Evolutionary conservation across 2,797 vertebrate genomes (phyloP).

Genomic region (Neopelma chrysocephalum): DNA sequence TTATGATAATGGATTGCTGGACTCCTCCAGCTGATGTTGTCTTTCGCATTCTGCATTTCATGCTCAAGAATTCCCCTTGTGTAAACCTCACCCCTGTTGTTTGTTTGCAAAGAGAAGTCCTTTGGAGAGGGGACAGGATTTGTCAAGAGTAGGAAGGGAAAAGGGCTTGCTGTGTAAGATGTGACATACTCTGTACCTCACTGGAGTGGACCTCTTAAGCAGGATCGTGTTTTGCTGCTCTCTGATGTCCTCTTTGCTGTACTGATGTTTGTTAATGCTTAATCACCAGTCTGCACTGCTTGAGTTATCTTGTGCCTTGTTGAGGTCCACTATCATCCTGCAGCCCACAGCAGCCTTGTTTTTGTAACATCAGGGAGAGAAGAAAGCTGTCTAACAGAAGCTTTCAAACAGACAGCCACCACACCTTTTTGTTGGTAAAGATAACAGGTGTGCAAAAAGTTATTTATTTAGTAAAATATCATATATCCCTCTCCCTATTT

Average conservation of each 20-base stretch:
- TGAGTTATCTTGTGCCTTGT: not conserved
- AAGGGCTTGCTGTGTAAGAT: not conserved
- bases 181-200: not conserved
- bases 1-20: slow-evolving; percentile 6
- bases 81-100: not conserved
- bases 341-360: not conserved
- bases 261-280: not conserved
- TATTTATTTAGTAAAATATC: not conserved
- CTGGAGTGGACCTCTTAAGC: not conserved
- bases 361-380: not conserved
- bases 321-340: not conserved
- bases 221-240: not conserved
- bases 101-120: not conserved
- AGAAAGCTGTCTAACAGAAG: not conserved
- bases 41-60: not conserved
- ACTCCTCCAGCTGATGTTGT: not conserved
- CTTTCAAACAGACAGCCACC: not conserved
- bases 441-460: not conserved
- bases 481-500: not conserved
- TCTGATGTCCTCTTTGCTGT: not conserved
- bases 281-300: not conserved
- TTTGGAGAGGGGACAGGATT: not conserved
- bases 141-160: not conserved
- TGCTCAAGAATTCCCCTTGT: not conserved
- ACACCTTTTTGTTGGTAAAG: not conserved